Base-by-base conservation (phyloP, 1,140 invertebrate genomes). In the Lethrus apterus region DNA sequence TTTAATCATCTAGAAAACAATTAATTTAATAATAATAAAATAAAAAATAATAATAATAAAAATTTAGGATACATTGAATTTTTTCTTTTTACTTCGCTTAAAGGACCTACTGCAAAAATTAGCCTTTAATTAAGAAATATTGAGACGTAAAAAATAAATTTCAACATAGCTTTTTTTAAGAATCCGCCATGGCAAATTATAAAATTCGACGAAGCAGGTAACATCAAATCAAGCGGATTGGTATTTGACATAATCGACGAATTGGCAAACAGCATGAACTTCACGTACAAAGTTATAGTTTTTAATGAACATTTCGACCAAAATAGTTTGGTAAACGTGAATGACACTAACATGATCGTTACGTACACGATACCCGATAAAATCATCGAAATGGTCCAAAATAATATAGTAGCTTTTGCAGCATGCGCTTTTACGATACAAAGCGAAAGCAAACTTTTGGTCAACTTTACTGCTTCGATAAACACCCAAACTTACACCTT, bases 131-230 rank as follows among this genome's bases (percentile, higher is more conserved):
- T n/a, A n/a, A n/a, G n/a, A n/a, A n/a, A n/a, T n/a, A n/a, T n/a
- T n/a, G n/a, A n/a, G n/a, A n/a, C n/a, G n/a, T n/a, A n/a, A n/a
- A n/a, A n/a, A n/a, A n/a, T n/a, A n/a, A n/a, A n/a, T n/a, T n/a
- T n/a, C n/a, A n/a, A n/a, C n/a, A n/a, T n/a, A n/a, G n/a, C n/a
- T n/a, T n/a, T 56, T 53, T 69, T 67, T 38, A 64, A 91, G 88
- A 87, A 84, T 72, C 87, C 87, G 2, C 88, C 88, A 0, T 92
- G 87, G 87, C 84, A 88, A 59, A 81, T 84, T 7, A 62, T 88
- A 1, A 69, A 70, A 29, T 57, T 60, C 3, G 77, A 81, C 45
- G 67, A 71, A 11, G 68, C 69, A 2, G 81, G 79, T 0, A 56
- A 69, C 0, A 65, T 78, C 1, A 61, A 69, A 0, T 69, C 75